These are phyloP conservation scores for Eleutherodactylus coqui DNA, from an alignment of 2,797 vertebrate species.

Conservation along the genomic window DNA sequence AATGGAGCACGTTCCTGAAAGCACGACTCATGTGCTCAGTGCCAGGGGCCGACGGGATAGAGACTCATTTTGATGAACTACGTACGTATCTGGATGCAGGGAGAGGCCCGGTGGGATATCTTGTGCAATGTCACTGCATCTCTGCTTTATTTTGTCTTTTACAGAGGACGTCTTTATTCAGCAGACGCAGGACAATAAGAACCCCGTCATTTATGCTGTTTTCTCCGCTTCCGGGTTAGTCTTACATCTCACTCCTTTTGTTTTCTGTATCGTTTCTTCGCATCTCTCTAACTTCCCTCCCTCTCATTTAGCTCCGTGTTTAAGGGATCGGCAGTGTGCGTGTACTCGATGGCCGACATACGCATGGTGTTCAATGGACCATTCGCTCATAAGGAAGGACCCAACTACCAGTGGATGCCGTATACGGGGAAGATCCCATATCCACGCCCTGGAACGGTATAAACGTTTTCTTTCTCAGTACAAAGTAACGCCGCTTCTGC, in stretches of 20 bases:
- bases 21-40: conserved; percentile 97
- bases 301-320: conserved; percentile 86
- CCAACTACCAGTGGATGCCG: conserved; percentile 99
- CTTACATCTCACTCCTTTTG: background rate
- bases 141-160: conserved; percentile 65
- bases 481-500: too few relatives aligned
- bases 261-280: background rate
- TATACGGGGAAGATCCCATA: conserved; percentile 98
- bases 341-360: conserved; percentile 98
- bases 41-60: conserved; percentile 90
- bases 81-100: conserved; percentile 79
- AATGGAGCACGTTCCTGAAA: conserved; percentile 99
- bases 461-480: conserved; percentile 51
- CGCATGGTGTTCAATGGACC: conserved; percentile 99
- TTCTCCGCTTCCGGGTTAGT: conserved; percentile 96
- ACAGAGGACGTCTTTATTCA: conserved; percentile 97
- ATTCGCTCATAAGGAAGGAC: conserved; percentile 97
- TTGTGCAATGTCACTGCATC: background rate
- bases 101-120: background rate
- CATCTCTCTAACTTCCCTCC: background rate
- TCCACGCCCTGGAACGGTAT: conserved; percentile 94
- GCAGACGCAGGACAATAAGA: conserved; percentile 96
- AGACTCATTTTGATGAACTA: conserved; percentile 97
- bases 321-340: conserved; percentile 96
- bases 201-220: conserved; percentile 95